Base-by-base conservation (phyloP, 2,113 vertebrate species). In the Megaleporinus macrocephalus region DNA sequence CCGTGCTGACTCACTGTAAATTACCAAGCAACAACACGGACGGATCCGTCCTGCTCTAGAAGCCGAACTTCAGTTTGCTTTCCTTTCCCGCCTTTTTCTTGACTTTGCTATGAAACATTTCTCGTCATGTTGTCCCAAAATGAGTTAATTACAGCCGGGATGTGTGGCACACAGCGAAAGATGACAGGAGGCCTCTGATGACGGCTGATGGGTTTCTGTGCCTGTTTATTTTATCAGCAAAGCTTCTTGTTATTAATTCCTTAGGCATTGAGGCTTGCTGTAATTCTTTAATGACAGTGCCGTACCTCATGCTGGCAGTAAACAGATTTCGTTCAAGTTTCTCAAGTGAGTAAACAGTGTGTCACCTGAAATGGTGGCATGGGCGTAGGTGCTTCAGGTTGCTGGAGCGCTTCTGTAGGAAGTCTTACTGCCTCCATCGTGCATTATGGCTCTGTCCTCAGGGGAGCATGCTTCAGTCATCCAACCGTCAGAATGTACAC, bases 81-180 rank as follows among this genome's bases (percentile, higher is more conserved):
- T 82, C 15, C 5, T 47, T 78, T 73, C 18, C 75, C 89, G 89
- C 89, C 51, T 59, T 83, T 73, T 90, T 70, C 89, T 88, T 77
- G 84, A 26, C 12, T 33, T 81, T 76, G 78, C 57, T 14, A 49
- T 53, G 27, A 61, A 71, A 22, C 18, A 26, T 30, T 89, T 87
- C 77, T 84, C 86, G 89, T 90, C 90, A 89, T 86, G 90, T 87
- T 84, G 86, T 79, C 81, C 77, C 83, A 85, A 90, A 91, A 92
- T 82, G 81, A 92, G 90, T 90, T 93, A 92, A 93, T 93, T 93
- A 93, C 87, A 86, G 88, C 82, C 66, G 81, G 73, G 88, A 85
- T 76, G 76, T 85, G 73, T 83, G 81, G 76, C 86, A 13, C 33
- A 49, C 90, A 88, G 90, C 24, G 89, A 61, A 73, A 76, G 84